Evolutionary conservation across 2,888 invertebrate genomes (phyloP), one percentile per base, ranked within the genome.

Genomic region (Andrena bucephala): DNA sequence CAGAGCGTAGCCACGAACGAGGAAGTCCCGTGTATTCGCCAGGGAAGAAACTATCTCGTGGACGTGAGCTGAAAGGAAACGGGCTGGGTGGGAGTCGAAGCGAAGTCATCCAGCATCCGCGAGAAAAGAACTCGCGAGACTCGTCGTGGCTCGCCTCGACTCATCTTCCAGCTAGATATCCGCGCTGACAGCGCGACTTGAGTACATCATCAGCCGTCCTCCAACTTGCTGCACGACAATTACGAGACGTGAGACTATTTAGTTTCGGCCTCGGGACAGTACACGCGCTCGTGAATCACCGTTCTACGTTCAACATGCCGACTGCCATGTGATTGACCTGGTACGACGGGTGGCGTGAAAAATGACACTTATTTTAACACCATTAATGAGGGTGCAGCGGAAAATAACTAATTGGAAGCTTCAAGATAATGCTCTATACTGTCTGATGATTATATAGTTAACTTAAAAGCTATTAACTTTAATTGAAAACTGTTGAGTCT

Each of bases 51-150:
- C 57, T 24, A 77, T 20, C 57, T 24, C 77, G 48, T 0, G 66
- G 24, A 80, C 80, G 77, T 80, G 80, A 77, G 33, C 60, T 65
- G 80, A 71, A 70, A 57, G 60, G 66, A 36, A 67, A 71, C n/a
- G 27, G 24, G 0, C 20, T 42, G 16, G 78, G 77, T 77, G 81
- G 77, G 77, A 77, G 77, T 81, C 36, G 29, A 66, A 50, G 54
- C 60, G 42, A 74, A 81, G 70, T 57, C 67, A 62, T 67, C 54
- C 33, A n/a, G 62, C 13, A 31, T 54, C 33, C 59, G 78, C 27
- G 50, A 62, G 66, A 75, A 70, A 52, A 68, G 60, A 57, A 73
- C 73, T 29, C 24, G 65, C 74, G 69, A 33, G 68, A 65, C 79
- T 65, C 69, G 77, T 59, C 67, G 69, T 36, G 60, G 67, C 78